A percentile compares a stretch with the other conserved stretches of the same genome.
Conservation (phyloP, 1,140 invertebrate species). For the Heliconius congener region DNA sequence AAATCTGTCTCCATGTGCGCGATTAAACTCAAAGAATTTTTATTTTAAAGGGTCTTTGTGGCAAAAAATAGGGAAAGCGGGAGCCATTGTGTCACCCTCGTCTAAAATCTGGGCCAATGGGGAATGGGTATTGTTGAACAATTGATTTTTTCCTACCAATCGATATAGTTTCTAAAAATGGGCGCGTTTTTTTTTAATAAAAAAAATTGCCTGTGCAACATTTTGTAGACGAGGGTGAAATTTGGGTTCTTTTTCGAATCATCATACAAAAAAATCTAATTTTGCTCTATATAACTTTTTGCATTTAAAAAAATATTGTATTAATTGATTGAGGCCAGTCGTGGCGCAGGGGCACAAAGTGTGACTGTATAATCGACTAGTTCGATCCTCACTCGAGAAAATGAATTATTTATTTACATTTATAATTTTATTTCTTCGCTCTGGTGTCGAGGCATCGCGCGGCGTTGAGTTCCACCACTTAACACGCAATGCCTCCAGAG, state of each 20-base stretch:
- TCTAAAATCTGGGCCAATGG: slow-evolving; percentile 77
- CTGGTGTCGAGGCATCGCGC: too few relatives aligned
- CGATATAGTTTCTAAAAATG: slow-evolving; percentile 74
- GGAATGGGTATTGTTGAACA: slow-evolving; percentile 57
- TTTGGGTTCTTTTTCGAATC: background rate
- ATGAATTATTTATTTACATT: too few relatives aligned
- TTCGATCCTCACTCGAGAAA: too few relatives aligned
- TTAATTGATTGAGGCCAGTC: too few relatives aligned
- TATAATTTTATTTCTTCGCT: too few relatives aligned
- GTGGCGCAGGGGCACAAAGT: too few relatives aligned
- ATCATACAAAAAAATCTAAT: background rate
- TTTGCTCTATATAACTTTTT: background rate
- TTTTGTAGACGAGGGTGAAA: background rate
- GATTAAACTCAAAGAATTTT: slow-evolving; percentile 55
- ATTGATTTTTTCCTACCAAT: slow-evolving; percentile 77
- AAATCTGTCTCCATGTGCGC: slow-evolving; percentile 37
- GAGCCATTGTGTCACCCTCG: slow-evolving; percentile 64
- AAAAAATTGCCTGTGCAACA: background rate
- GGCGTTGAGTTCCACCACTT: too few relatives aligned
- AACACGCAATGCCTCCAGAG: too few relatives aligned
- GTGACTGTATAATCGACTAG: too few relatives aligned
- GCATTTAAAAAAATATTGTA: background rate
- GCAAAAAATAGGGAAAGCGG: slow-evolving; percentile 71
- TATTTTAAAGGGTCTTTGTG: slow-evolving; percentile 59
- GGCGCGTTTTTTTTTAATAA: slow-evolving; percentile 48